phyloP scores from a whole-genome alignment of 2,113 vertebrate species.

The Bucco capensis region DNA sequence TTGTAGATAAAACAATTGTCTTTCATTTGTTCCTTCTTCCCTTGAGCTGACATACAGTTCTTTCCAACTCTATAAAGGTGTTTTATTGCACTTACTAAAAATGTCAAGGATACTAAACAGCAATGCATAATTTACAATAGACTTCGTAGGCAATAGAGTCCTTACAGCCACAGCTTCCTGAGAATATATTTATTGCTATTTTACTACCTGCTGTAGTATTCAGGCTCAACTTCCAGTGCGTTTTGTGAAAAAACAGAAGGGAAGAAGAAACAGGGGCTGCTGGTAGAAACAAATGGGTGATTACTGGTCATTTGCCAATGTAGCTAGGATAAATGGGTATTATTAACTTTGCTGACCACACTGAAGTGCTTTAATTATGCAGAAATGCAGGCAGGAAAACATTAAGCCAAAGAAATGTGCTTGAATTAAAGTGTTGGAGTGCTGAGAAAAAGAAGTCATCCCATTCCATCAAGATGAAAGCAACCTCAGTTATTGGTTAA shows the following conservation, averaged over 20 bases:
- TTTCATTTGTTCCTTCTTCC: slow-evolving; percentile 53
- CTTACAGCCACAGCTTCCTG: slow-evolving; percentile 56
- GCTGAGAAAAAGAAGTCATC: neutral
- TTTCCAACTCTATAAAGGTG: slow-evolving; percentile 61
- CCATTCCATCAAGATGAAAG: neutral
- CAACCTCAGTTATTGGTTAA: neutral
- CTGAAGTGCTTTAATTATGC: slow-evolving; percentile 6
- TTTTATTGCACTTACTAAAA: slow-evolving; percentile 65
- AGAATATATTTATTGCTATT: slow-evolving; percentile 55
- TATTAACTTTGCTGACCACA: slow-evolving; percentile 10
- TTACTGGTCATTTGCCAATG: neutral
- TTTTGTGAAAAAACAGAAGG: slow-evolving; percentile 19
- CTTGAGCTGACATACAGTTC: slow-evolving; percentile 47
- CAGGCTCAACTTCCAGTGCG: neutral
- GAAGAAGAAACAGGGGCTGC: neutral
- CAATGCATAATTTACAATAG: slow-evolving; percentile 65
- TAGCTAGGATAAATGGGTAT: neutral
- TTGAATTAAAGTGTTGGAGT: neutral
- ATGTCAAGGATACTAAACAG: slow-evolving; percentile 66
- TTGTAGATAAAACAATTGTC: slow-evolving; percentile 61
- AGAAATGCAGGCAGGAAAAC: slow-evolving; percentile 24
- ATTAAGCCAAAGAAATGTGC: neutral
- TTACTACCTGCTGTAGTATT: slow-evolving; percentile 37
- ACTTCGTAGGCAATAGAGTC: slow-evolving; percentile 39
- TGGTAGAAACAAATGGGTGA: neutral